Evolutionary conservation across 2,113 vertebrate genomes (phyloP), one percentile per base, ranked within the genome.

Genomic region (Telmatochromis brachygnathus): DNA sequence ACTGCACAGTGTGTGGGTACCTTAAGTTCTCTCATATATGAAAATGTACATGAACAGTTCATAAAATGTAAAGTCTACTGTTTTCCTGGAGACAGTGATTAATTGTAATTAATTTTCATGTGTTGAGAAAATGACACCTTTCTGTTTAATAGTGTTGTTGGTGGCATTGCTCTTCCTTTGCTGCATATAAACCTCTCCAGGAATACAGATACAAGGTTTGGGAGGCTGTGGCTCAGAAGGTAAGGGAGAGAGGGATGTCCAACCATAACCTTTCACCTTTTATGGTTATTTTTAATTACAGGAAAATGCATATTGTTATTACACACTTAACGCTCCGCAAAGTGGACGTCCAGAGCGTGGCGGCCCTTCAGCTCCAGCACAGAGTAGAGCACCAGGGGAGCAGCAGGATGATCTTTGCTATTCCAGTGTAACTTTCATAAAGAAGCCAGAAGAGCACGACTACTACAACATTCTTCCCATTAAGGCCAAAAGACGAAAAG

Each of bases 201-300:
- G 3, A 56, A 28, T 28, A 28, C 4, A 58, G 1, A 56, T 6
- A 65, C 19, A 11, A 65, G 3, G 17, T 37, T 37, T 12, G 19
- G 9, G 30, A 65, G 9, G 10, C 33, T 39, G 10, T n/a, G 4
- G 10, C 33, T 65, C 30, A 7, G 6, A 7, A 0, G 2, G 60
- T 0, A 9, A 1, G 30, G 33, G 60, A 35, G 2, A 1, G 14
- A 0, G 28, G 15, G 28, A 2, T 3, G 19, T 8, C 35, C 33
- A 68, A 39, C 19, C 3, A 68, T 68, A 0, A 68, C 33, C 0
- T 1, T 39, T 39, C 0, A 39, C 0, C 19, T 65, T 37, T 37
- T 2, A 33, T 75, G 2, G 9, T 82, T 11, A 45, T 62, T 0
- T 19, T 62, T 0, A 1, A 3, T 62, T 62, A 1, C 28, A 35